These are phyloP conservation scores for Nylanderia fulva DNA, from an alignment of 1,140 invertebrate species.

Conservation along the genomic window DNA sequence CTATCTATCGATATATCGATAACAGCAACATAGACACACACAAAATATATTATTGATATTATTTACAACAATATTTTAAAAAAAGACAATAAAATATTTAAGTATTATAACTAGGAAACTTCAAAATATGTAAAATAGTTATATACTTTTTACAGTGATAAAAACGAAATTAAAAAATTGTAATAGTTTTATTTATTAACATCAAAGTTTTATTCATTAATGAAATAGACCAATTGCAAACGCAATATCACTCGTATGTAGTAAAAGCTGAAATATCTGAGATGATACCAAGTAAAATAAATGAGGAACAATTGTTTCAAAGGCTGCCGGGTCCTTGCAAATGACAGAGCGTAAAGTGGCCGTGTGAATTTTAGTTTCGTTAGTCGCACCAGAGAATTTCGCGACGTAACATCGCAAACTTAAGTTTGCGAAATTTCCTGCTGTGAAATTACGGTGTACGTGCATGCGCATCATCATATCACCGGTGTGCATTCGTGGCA, in stretches of 20 bases:
- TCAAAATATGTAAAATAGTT: not conserved
- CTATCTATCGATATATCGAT: not conserved
- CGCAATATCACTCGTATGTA: not conserved
- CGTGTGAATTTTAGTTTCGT: constrained; percentile 53
- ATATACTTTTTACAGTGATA: not conserved
- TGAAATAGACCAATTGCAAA: not conserved
- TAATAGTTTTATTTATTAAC: not conserved
- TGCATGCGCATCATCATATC: constrained; percentile 45
- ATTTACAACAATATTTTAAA: not conserved
- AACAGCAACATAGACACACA: not conserved
- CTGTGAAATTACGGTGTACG: constrained; percentile 32
- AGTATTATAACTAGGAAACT: constrained; percentile 4
- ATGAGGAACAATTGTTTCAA: not conserved
- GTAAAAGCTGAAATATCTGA: not conserved
- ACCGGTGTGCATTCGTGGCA: constrained; percentile 51
- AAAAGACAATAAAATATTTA: not conserved
- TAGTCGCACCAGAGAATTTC: constrained; percentile 36
- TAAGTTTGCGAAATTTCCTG: constrained; percentile 37
- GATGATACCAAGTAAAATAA: not conserved
- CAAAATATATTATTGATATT: not conserved
- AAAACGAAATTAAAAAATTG: not conserved
- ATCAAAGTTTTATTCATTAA: constrained; percentile 14
- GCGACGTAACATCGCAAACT: constrained; percentile 36
- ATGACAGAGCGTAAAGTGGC: constrained; percentile 42
- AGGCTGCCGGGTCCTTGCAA: constrained; percentile 33